Evolutionary conservation across 2,888 invertebrate genomes (phyloP).

Genomic region (Amphimallon solstitiale): DNA sequence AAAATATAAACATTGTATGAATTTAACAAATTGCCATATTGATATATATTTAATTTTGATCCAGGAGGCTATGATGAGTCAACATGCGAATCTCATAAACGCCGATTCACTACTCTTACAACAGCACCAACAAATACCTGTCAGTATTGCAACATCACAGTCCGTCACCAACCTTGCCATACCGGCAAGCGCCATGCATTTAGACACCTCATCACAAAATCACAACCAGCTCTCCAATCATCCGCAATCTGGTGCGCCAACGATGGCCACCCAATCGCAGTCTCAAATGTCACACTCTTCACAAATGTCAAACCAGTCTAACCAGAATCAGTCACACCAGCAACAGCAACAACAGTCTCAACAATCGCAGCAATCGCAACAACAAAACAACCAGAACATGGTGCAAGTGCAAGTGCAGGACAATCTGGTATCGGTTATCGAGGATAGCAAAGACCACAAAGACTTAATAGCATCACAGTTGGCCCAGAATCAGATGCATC

Average conservation of each 20-base stretch:
- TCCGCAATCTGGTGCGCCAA: slow-evolving; percentile 49
- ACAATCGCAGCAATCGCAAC: slow-evolving; percentile 58
- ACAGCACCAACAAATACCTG: slow-evolving; percentile 62
- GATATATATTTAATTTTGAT: slow-evolving; percentile 26
- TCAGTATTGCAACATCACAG: slow-evolving; percentile 60
- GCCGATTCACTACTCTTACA: slow-evolving; percentile 60
- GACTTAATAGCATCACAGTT: slow-evolving; percentile 57
- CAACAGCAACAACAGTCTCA: slow-evolving; percentile 52
- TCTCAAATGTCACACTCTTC: slow-evolving; percentile 59
- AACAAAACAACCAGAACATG: slow-evolving; percentile 56
- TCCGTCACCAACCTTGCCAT: slow-evolving; percentile 59
- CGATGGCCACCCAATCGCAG: slow-evolving; percentile 57
- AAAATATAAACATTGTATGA: no score
- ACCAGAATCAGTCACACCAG: neutral
- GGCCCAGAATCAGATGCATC: slow-evolving; percentile 61
- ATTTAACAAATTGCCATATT: no score
- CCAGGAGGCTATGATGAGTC: slow-evolving; percentile 66
- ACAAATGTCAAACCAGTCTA: slow-evolving; percentile 46
- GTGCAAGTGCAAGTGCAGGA: slow-evolving; percentile 64
- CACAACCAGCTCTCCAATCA: slow-evolving; percentile 47
- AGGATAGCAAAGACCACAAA: slow-evolving; percentile 61
- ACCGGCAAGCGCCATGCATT: slow-evolving; percentile 59
- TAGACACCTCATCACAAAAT: slow-evolving; percentile 54
- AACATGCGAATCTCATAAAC: slow-evolving; percentile 64
- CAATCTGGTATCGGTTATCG: slow-evolving; percentile 62